Evolutionary conservation across 1,140 invertebrate species (phyloP), one percentile per base, ranked within the genome.

Genomic region (Drosophila takahashii): DNA sequence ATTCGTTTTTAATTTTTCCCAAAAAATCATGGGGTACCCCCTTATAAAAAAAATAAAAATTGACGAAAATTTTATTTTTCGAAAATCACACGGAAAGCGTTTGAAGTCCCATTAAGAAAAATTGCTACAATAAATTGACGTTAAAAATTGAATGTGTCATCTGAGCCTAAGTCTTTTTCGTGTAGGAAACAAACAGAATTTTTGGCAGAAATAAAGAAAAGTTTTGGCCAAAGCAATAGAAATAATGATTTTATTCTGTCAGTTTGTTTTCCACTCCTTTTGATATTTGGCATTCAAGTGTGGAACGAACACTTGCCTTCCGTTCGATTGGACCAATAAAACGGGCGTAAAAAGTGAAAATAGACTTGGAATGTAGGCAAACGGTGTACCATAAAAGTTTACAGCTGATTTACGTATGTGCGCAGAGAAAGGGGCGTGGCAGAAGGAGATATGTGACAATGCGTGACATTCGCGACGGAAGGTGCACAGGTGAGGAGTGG

Each of bases 391-490:
- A 29, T 56, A 37, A 9, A 60, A 39, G 37, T 18, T 64, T 42
- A 36, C 45, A 45, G 26, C 44, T 41, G 47, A 64, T 74, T 74
- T 74, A 53, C 58, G 51, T 62, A 48, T 32, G 69, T 41, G 27
- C 29, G 36, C 58, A 15, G 9, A 5, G 9, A 8, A 22, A 26
- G 11, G 47, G 66, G 39, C 41, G 8, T 32, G 22, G n/a, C 65
- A 26, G 29, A 16, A 32, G 26, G 27, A 15, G 11, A 51, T 50
- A 48, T 47, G 81, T 78, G 81, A 86, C 81, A 85, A 69, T 56
- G 81, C 71, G 81, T 64, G 81, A 34, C 81, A 81, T 62, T 81
- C 62, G 72, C 73, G 72, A 45, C 53, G 34, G 32, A 22, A 36
- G 16, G 41, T 45, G 32, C 18, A 16, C 60, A 26, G 54, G 27